Conservation (phyloP, 2,797 vertebrate species). For the Cyprinodon diabolis region DNA sequence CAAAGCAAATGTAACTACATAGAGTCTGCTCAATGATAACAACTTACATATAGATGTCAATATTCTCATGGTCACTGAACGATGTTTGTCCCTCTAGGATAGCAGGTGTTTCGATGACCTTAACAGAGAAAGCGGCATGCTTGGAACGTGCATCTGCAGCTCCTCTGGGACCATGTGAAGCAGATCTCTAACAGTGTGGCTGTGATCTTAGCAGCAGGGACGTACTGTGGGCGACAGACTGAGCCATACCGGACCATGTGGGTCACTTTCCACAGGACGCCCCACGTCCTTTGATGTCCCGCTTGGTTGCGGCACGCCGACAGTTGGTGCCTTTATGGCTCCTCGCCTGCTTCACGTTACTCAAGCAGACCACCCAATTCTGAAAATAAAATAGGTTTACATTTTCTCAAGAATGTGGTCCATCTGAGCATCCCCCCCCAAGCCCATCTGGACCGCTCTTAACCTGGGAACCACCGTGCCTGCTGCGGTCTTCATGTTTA, state of each 20-base stretch:
- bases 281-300: conserved; percentile 71
- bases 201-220: conserved; percentile 54
- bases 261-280: conserved; percentile 58
- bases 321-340: conserved; percentile 70
- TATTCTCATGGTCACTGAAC: background rate
- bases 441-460: conserved; percentile 77
- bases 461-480: conserved; percentile 56
- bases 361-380: conserved; percentile 72
- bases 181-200: conserved; percentile 58
- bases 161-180: conserved; percentile 59
- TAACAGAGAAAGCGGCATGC: conserved; percentile 36
- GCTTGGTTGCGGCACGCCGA: conserved; percentile 43
- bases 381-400: conserved; percentile 70
- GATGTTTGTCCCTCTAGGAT: background rate
- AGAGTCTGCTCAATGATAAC: background rate
- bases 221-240: conserved; percentile 55
- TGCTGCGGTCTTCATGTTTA: conserved; percentile 28
- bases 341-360: conserved; percentile 49
- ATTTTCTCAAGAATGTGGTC: conserved; percentile 73
- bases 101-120: conserved; percentile 58
- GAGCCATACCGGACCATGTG: conserved; percentile 41
- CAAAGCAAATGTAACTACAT: background rate
- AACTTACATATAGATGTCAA: background rate
- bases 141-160: conserved; percentile 47
- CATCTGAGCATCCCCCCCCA: conserved; percentile 50